Evolutionary conservation across 64 coral and sea anemone species (phyloP).

Genomic region (Cladopsammia gracilis): DNA sequence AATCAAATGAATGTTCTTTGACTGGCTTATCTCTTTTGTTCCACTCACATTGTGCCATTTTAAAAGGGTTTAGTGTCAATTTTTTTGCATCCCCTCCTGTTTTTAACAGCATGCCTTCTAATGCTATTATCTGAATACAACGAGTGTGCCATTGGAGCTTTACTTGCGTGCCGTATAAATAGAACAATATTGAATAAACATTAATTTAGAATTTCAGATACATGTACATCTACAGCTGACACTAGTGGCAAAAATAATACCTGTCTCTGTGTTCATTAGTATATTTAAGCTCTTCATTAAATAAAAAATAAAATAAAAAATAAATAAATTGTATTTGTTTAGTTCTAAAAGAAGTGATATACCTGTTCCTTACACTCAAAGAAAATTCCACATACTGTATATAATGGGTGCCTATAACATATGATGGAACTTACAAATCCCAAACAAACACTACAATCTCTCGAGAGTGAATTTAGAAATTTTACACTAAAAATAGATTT

Average conservation of each 20-base stretch:
- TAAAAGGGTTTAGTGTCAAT: neutral
- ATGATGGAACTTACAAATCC: neutral
- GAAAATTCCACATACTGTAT: neutral
- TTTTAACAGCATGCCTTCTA: constrained; percentile 5
- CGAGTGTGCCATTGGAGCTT: neutral
- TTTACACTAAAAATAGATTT: neutral
- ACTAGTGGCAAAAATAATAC: neutral
- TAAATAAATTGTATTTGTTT: neutral
- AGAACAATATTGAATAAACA: neutral
- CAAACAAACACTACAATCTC: neutral
- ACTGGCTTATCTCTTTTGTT: constrained; percentile 17
- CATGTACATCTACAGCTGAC: neutral
- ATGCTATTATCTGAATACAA: neutral
- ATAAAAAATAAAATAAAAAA: no score
- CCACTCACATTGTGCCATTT: constrained; percentile 27
- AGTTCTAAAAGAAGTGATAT: neutral
- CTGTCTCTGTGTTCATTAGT: neutral
- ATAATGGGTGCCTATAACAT: neutral
- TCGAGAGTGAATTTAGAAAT: neutral
- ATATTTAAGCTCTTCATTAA: neutral
- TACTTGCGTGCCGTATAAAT: neutral
- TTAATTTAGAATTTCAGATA: neutral
- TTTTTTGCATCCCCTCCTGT: constrained; percentile 22
- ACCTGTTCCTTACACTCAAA: neutral
- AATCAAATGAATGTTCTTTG: constrained; percentile 11